Evolutionary conservation across 2,888 invertebrate genomes (phyloP), one percentile per base, ranked within the genome.

Genomic region (Andrena dorsata): DNA sequence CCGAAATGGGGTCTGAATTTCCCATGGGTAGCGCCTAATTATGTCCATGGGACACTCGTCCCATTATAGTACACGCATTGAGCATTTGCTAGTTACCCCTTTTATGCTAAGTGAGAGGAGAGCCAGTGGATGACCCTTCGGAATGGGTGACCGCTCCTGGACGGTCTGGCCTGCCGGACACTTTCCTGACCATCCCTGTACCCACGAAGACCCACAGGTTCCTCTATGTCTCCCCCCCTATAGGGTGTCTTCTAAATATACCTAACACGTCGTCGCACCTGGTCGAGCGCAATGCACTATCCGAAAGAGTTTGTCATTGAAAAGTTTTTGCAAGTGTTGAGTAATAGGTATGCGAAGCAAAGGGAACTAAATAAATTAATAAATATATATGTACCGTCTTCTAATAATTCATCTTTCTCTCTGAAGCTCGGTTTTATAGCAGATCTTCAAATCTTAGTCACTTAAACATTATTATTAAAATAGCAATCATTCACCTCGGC

Each of bases 21-120:
- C 93, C 93, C 93, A 93, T 93, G 93, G 92, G 86, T 89, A 70
- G 86, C 86, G 86, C 90, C 93, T 94, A 93, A 94, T 94, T 93
- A 93, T 92, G 91, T 90, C 91, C 91, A 93, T 88, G 93, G 93
- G 93, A 93, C 93, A 92, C 87, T 92, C 91, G 90, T 85, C 86
- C 90, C 73, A 90, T 92, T 91, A 91, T 92, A 72, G 86, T 83
- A 63, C 13, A 35, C 80, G 90, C 88, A 92, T 90, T 91, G 89
- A 91, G 86, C 90, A 90, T 87, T 91, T 87, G 88, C 88, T 89
- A 89, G 88, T 91, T 90, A 91, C 90, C 92, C 51, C 92, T 89
- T 93, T 93, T 93, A 93, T 93, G 93, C 92, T 91, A 92, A 92
- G 92, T 90, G 91, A 92, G 92, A 92, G 80, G 65, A 78, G 84